Base-by-base conservation (phyloP, 2,113 vertebrate species). In the Thalassoma bifasciatum region DNA sequence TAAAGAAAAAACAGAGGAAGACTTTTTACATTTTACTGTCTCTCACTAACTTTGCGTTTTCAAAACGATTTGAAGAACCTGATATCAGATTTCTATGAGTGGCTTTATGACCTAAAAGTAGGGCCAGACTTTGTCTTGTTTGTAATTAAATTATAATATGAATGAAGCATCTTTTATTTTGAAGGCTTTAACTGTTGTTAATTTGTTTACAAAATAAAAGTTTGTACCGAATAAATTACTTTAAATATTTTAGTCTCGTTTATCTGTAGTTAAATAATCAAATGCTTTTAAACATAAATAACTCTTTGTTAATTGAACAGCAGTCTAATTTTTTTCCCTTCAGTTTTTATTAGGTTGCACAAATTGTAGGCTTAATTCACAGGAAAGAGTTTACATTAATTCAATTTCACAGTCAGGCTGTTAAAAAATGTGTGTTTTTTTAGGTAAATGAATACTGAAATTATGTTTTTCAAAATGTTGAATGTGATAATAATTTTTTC, bases 1-100 rank as follows among this genome's bases (percentile, higher is more conserved):
- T 86, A 49, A 37, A 62, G 47, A 72, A 77, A 73, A 81, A 37
- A 22, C 8, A 19, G 6, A 71, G 30, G 37, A 59, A 23, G 59
- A 50, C 52, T 4, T 30, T 30, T 30, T 30, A 30, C 30, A 30
- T 30, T 30, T 7, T 46, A 38, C 38, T 62, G 69, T 53, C 40
- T 36, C 26, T 42, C 0, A 60, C 60, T 46, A 54, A 56, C 30
- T 38, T 0, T 2, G 22, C 34, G 44, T 60, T 23, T 53, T 44
- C 42, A n/a, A 66, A 17, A n/a, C 9, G 22, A 6, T 12, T 10
- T 37, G 30, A 24, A 16, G 1, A 9, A 22, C 5, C 4, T 62
- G 16, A 60, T 42, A 46, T 68, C 26, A 36, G 8, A 67, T 72
- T 51, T 56, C 6, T 6, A 30, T 3, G 30, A 30, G 6, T 30